These are phyloP conservation scores for Nilaparvata lugens DNA, from an alignment of 1,140 invertebrate genomes.

Conservation along the genomic window DNA sequence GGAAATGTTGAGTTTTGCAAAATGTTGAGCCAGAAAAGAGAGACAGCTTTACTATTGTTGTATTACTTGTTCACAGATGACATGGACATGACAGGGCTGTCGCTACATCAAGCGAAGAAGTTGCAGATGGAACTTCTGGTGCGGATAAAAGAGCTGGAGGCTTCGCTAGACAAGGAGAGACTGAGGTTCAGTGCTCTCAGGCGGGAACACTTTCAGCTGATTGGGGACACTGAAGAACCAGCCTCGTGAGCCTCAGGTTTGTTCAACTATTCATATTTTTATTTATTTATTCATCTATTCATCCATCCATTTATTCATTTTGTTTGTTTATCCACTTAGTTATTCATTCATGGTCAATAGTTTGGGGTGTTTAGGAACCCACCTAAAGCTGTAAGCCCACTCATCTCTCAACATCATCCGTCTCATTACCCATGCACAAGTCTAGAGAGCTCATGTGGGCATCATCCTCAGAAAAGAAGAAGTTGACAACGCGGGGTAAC, in stretches of 20 bases:
- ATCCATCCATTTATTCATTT: too few species aligned
- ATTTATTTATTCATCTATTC: too few species aligned
- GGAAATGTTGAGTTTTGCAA: neutral
- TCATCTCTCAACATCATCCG: too few species aligned
- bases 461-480: too few species aligned
- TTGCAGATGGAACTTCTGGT: constrained; percentile 95
- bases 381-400: too few species aligned
- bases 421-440: too few species aligned
- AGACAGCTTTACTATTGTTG: neutral
- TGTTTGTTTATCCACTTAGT: too few species aligned
- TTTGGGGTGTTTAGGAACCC: too few species aligned
- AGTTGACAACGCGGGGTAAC: too few species aligned
- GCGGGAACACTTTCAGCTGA: constrained; percentile 87
- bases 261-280: constrained; percentile 34
- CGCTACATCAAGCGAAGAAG: constrained; percentile 87
- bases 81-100: constrained; percentile 80
- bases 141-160: constrained; percentile 85
- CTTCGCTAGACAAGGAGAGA: constrained; percentile 79
- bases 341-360: too few species aligned
- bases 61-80: constrained; percentile 49
- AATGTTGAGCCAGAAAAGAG: neutral
- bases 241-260: constrained; percentile 29
- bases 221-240: constrained; percentile 47
- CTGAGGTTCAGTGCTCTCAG: constrained; percentile 71
- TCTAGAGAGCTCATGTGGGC: too few species aligned